Evolutionary conservation across 2,113 vertebrate genomes (phyloP), one percentile per base, ranked within the genome.

Genomic region (Oceanodroma tethys): DNA sequence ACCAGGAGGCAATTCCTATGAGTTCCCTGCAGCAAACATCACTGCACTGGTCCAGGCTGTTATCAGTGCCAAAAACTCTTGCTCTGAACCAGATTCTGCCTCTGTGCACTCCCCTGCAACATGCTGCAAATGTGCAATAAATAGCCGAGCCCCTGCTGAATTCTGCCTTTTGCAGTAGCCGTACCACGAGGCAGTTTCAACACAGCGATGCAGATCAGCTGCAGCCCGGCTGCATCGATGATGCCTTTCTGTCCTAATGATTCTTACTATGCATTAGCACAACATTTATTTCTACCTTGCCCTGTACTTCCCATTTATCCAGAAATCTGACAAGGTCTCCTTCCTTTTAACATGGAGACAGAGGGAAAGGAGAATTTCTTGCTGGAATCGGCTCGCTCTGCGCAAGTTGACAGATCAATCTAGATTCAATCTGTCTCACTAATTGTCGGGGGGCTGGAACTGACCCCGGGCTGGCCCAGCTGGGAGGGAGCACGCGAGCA

Each of bases 281-380:
- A 91, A 91, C 36, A 81, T 85, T 89, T 87, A 87, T 76, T 86
- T 94, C 91, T 84, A 82, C 71, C 88, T 81, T 92, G 72, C 86
- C 73, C 45, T 42, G 68, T 52, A 63, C 86, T 87, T 91, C 73
- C 48, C 81, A 76, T 90, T 91, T 66, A 85, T 85, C 32, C 78
- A 94, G 66, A 87, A 90, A 95, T 82, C n/a, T 93, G 81, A 94
- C 78, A 95, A 55, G 52, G 86, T 79, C 63, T 96, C 83, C 34
- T 90, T 92, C 83, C 47, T 95, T 88, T 94, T 58, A 94, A 91
- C 32, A 34, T 2, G 8, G 78, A 91, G 87, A 73, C 20, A 58
- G 36, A 80, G 38, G 53, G 42, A 96, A 85, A 85, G 88, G 22
- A 86, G 81, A 91, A 87, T 94, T 93, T 95, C 88, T 94, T 59